Evolutionary conservation across 2,113 vertebrate species (phyloP).

Genomic region (Chlorodrepanis virens): DNA sequence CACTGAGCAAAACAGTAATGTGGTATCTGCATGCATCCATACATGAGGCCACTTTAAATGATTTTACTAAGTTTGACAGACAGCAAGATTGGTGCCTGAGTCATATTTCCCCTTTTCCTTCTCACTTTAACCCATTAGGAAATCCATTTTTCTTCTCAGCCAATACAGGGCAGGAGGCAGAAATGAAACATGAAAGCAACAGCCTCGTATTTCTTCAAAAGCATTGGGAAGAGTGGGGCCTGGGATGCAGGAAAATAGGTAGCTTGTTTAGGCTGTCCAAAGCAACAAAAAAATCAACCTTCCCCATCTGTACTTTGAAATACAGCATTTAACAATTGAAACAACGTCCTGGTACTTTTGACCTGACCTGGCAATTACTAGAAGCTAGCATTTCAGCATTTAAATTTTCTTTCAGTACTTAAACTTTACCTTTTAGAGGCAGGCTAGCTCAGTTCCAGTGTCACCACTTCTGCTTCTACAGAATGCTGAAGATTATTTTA

Average conservation of each 20-base stretch:
- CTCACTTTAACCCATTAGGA: background rate
- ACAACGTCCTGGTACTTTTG: background rate
- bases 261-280: background rate
- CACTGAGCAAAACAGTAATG: background rate
- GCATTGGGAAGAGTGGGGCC: background rate
- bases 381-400: background rate
- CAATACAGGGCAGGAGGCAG: fast-evolving
- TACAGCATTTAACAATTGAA: background rate
- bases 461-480: background rate
- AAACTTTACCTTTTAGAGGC: background rate
- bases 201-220: background rate
- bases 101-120: background rate
- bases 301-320: background rate
- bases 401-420: background rate
- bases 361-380: background rate
- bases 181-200: background rate
- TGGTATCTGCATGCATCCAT: background rate
- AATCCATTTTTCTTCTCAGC: background rate
- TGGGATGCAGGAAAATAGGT: background rate
- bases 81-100: background rate
- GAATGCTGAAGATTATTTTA: background rate
- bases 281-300: background rate
- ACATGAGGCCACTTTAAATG: background rate
- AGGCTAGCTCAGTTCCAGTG: background rate
- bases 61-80: background rate